Evolutionary conservation across 2,113 vertebrate genomes (phyloP).

Genomic region (Riparia riparia): DNA sequence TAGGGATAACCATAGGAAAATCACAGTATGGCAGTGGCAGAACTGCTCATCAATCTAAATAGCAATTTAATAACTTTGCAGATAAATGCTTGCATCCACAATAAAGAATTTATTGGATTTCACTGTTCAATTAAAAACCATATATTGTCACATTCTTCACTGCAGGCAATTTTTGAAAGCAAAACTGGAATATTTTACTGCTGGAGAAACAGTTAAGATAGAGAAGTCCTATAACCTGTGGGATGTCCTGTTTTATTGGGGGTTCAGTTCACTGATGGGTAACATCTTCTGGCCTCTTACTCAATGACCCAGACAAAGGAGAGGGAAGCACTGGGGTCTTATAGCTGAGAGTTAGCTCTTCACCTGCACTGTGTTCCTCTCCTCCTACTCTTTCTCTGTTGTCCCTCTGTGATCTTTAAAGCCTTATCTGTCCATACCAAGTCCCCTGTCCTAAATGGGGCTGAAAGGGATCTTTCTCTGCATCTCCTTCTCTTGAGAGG

Average conservation of each 20-base stretch:
- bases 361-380: neutral
- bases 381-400: neutral
- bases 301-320: neutral
- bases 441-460: neutral
- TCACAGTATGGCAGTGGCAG: neutral
- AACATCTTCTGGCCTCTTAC: neutral
- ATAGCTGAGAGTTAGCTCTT: neutral
- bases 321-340: neutral
- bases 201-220: neutral
- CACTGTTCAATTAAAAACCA: neutral
- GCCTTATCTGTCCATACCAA: neutral
- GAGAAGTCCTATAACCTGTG: neutral
- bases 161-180: neutral
- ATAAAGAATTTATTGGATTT: neutral
- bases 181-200: neutral
- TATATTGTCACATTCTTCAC: neutral
- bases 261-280: neutral
- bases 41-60: neutral
- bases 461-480: neutral
- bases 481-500: neutral
- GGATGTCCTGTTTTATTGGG: neutral
- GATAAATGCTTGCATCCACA: neutral
- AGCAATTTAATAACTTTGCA: slow-evolving; percentile 16
- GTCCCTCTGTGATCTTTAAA: neutral
- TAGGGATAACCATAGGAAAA: neutral